Percentiles rank a stretch among this genome's conserved stretches.
phyloP scores from a whole-genome alignment of 2,888 invertebrate genomes.

The Nezara viridula region DNA sequence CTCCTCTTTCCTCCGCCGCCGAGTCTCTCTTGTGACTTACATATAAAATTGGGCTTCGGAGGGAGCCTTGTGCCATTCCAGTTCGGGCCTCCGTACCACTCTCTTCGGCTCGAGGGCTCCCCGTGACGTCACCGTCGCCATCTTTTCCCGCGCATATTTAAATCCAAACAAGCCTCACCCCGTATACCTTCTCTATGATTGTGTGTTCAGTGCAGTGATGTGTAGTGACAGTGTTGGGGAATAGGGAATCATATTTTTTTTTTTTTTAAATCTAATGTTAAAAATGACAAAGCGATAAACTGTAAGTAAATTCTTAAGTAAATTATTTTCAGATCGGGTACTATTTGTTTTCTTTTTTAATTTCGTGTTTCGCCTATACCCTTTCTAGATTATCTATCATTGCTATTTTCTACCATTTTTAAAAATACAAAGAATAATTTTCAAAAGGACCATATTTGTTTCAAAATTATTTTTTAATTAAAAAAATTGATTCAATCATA shows the following conservation, averaged over 20 bases:
- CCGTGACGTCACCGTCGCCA: conserved; percentile 55
- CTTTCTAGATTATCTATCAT: too few species aligned
- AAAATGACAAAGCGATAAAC: not conserved
- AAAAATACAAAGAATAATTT: not conserved
- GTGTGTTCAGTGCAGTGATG: conserved; percentile 44
- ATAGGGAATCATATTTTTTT: not conserved
- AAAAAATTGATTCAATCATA: not conserved
- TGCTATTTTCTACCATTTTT: too few species aligned
- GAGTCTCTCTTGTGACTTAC: conserved; percentile 67
- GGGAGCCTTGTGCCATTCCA: conserved; percentile 67
- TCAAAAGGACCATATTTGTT: too few species aligned
- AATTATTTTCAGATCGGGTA: not conserved
- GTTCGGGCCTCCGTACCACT: conserved; percentile 63
- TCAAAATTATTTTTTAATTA: not conserved
- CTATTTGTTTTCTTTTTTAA: not conserved
- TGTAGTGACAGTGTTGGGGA: conserved; percentile 5
- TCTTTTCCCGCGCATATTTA: conserved; percentile 55
- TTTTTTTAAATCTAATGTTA: not conserved
- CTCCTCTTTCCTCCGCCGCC: conserved; percentile 64
- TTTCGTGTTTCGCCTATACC: not conserved
- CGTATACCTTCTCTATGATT: not conserved
- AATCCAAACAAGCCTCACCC: conserved; percentile 1
- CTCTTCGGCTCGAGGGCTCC: conserved; percentile 38
- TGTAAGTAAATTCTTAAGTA: conserved; percentile 5
- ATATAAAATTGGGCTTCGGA: conserved; percentile 68